phyloP scores from a whole-genome alignment of 2,113 vertebrate species.

The Alouatta palliata region DNA sequence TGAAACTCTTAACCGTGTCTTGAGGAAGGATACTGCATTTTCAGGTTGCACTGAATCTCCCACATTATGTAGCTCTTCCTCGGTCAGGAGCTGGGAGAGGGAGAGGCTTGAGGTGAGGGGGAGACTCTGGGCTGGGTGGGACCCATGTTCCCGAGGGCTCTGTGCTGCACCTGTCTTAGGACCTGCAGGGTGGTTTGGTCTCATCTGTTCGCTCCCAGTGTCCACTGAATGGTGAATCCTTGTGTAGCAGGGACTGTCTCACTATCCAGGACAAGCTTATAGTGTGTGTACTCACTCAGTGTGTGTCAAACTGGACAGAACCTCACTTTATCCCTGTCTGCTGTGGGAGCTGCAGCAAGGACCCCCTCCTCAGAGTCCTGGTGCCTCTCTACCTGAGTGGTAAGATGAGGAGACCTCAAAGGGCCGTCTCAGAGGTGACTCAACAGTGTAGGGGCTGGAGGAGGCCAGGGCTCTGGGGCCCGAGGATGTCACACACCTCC shows the following conservation, averaged over 20 bases:
- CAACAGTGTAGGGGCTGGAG: too few species aligned
- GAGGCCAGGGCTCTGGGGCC: background rate
- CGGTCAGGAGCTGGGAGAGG: background rate
- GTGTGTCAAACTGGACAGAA: background rate
- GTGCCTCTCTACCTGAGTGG: background rate
- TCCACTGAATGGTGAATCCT: background rate
- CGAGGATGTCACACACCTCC: background rate
- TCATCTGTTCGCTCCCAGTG: background rate
- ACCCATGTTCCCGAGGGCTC: background rate
- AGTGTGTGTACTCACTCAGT: background rate
- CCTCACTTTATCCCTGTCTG: background rate
- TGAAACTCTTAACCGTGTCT: background rate
- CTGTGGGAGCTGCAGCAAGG: background rate
- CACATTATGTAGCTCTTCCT: background rate
- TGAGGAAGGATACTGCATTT: background rate
- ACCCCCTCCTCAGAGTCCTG: background rate
- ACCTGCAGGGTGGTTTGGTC: background rate
- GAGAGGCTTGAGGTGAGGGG: background rate
- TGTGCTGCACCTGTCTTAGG: background rate
- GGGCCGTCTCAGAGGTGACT: background rate
- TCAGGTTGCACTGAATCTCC: background rate
- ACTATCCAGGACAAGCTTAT: background rate
- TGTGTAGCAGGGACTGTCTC: background rate
- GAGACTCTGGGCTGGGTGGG: background rate
- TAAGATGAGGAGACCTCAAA: background rate